Evolutionary conservation across 2,888 invertebrate genomes (phyloP).

Genomic region (Apamea epomidion): DNA sequence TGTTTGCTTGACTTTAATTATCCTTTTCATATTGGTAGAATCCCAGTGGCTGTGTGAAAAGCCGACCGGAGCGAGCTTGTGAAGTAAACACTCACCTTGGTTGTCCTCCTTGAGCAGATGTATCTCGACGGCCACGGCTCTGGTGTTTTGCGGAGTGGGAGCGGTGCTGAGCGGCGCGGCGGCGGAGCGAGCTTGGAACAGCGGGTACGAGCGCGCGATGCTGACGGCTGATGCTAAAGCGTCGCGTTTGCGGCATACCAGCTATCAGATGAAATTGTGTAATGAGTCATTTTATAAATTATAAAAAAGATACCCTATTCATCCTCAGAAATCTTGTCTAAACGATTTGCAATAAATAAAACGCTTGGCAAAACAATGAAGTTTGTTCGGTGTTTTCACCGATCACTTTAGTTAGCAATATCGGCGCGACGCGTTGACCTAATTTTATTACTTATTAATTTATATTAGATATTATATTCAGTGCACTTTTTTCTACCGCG

Average conservation of each 20-base stretch:
- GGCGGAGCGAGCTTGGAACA: slow-evolving; percentile 89
- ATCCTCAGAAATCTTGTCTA: not conserved
- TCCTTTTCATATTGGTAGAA: no score
- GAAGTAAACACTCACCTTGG: slow-evolving; percentile 68
- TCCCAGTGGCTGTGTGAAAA: no score
- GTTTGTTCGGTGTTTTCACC: no score
- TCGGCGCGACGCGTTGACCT: no score
- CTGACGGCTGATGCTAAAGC: slow-evolving; percentile 95
- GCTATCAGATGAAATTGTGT: slow-evolving; percentile 76
- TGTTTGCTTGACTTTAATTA: no score
- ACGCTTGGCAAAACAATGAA: not conserved
- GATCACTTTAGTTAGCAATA: no score
- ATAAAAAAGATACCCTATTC: not conserved
- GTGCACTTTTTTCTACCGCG: no score
- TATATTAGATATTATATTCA: no score
- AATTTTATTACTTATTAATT: no score
- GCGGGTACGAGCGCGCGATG: slow-evolving; percentile 95
- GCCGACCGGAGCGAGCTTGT: not conserved
- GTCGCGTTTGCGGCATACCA: slow-evolving; percentile 95
- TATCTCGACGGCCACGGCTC: slow-evolving; percentile 79
- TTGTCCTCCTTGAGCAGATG: slow-evolving; percentile 75
- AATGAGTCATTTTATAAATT: not conserved
- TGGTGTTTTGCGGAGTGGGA: slow-evolving; percentile 68
- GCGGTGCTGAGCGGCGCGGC: slow-evolving; percentile 71
- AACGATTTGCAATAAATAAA: not conserved